Evolutionary conservation across 1,140 invertebrate genomes (phyloP).

Genomic region (fruit fly (Drosophila melanogaster)): DNA sequence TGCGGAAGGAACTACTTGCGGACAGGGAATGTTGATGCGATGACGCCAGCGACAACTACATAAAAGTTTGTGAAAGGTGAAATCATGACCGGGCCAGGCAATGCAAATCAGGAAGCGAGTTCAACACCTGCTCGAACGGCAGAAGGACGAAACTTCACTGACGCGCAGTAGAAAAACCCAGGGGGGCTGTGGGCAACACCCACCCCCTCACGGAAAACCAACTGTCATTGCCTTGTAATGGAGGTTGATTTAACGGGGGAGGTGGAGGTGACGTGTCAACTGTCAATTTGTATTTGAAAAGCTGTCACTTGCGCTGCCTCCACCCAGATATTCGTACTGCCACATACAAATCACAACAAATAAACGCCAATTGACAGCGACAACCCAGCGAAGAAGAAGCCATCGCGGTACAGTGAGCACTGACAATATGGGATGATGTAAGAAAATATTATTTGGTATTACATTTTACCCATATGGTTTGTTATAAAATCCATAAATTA

Average conservation of each 20-base stretch:
- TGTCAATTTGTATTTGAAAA: slow-evolving; percentile 79
- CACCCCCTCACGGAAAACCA: slow-evolving; percentile 7
- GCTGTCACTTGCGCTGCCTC: slow-evolving; percentile 34
- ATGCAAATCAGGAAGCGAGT: slow-evolving; percentile 68
- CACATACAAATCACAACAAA: slow-evolving; percentile 75
- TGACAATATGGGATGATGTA: background rate
- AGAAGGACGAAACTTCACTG: slow-evolving; percentile 19
- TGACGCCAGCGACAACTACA: slow-evolving; percentile 51
- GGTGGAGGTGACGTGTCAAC: slow-evolving; percentile 62
- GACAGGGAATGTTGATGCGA: slow-evolving; percentile 62
- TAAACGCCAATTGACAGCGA: slow-evolving; percentile 78
- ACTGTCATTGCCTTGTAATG: slow-evolving; percentile 42
- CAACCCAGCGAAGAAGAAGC: slow-evolving; percentile 48
- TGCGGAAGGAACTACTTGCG: slow-evolving; percentile 78
- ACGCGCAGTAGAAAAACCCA: slow-evolving; percentile 14
- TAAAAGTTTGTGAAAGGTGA: slow-evolving; percentile 41
- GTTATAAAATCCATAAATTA: no score
- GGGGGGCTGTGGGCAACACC: background rate
- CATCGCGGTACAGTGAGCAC: slow-evolving; percentile 10
- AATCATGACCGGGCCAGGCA: slow-evolving; percentile 52
- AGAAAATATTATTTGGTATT: background rate
- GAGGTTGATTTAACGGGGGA: slow-evolving; percentile 13
- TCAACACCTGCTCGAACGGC: slow-evolving; percentile 70
- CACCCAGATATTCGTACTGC: slow-evolving; percentile 29
- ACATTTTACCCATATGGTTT: no score